Evolutionary conservation across 2,797 vertebrate species (phyloP).

Genomic region (Picus viridis): DNA sequence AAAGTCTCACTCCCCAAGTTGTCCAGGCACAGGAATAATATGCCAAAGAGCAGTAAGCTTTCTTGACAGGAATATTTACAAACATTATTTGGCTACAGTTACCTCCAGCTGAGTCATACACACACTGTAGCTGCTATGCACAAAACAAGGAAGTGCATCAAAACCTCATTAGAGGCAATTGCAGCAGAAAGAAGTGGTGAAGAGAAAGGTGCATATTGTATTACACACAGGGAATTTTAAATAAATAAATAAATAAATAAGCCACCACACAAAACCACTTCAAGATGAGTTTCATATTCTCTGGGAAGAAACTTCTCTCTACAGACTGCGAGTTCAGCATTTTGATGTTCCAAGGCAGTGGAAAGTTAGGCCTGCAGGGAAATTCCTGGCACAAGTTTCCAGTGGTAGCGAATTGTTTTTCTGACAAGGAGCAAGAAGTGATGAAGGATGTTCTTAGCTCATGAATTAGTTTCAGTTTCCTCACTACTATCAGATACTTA

Average conservation of each 20-base stretch:
- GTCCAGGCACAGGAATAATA: not conserved
- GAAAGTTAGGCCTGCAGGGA: slow-evolving; percentile 47
- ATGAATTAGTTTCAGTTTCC: slow-evolving; percentile 51
- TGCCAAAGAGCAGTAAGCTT: not conserved
- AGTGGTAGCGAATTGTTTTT: slow-evolving; percentile 61
- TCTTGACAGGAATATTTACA: not conserved
- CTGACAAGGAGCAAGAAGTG: slow-evolving; percentile 60
- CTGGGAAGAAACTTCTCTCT: slow-evolving; percentile 20
- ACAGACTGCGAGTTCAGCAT: slow-evolving; percentile 24
- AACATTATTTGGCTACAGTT: not conserved
- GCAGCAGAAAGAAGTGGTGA: not conserved
- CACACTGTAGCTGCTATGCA: not conserved
- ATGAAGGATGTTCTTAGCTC: slow-evolving; percentile 58
- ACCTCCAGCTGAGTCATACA: not conserved
- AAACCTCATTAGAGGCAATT: slow-evolving; percentile 6
- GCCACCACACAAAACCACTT: not conserved
- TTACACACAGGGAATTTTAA: not conserved
- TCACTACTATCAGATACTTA: not conserved
- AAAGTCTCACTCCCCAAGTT: not conserved
- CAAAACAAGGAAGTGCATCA: not conserved
- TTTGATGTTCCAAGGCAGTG: slow-evolving; percentile 36
- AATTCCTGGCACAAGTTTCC: slow-evolving; percentile 61
- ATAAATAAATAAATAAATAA: not conserved
- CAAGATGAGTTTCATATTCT: slow-evolving; percentile 33
- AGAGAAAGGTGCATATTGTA: not conserved